A percentile compares a stretch with the other conserved stretches of the same genome.
These are phyloP conservation scores for Bos indicus DNA, from an alignment of 2,113 vertebrate genomes.

Conservation along the genomic window DNA sequence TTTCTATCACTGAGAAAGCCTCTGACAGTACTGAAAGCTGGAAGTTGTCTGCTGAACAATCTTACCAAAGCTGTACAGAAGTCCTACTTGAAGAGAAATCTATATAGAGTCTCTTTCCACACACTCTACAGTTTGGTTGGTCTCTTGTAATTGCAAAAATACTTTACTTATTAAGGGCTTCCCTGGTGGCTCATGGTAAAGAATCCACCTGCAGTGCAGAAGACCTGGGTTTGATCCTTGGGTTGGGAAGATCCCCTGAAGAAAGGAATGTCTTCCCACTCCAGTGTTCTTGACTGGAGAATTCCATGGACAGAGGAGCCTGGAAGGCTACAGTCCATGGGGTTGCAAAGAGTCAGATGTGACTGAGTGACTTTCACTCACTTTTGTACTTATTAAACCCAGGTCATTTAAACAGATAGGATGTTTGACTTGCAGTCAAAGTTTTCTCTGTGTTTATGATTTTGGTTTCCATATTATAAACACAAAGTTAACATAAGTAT, in stretches of 20 bases:
- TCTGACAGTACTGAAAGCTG: not conserved
- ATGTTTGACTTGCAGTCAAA: not conserved
- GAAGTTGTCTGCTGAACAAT: not conserved
- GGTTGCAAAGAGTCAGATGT: not conserved
- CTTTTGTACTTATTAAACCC: not conserved
- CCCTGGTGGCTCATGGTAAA: not conserved
- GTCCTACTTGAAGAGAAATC: not conserved
- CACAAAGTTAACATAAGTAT: not conserved
- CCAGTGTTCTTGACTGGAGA: not conserved
- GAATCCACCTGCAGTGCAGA: not conserved
- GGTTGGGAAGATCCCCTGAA: not conserved
- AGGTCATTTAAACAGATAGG: not conserved
- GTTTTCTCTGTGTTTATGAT: not conserved
- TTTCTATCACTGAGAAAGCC: not conserved
- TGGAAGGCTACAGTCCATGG: not conserved
- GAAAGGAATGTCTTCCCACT: not conserved
- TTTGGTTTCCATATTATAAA: not conserved
- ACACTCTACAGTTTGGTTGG: not conserved
- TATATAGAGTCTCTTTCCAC: not conserved
- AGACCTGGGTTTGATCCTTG: not conserved
- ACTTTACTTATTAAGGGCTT: not conserved
- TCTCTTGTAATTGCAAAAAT: not conserved
- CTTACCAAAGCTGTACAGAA: not conserved
- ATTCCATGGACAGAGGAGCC: not conserved
- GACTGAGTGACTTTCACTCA: not conserved